These are phyloP conservation scores for Sesamia nonagrioides DNA, from an alignment of 1,140 invertebrate genomes.

Conservation along the genomic window DNA sequence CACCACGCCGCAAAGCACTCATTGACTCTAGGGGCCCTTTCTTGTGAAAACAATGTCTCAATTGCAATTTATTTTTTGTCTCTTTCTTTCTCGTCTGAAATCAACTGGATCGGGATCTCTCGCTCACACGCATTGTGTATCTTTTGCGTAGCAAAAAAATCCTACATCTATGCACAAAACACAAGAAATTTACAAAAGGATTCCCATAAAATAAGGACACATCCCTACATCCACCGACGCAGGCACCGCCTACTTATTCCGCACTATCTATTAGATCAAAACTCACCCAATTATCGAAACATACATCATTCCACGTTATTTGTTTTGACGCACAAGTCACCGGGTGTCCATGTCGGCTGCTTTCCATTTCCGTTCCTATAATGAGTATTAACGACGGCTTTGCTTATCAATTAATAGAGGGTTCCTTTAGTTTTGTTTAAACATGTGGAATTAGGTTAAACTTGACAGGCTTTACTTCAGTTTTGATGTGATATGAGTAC, in stretches of 20 bases:
- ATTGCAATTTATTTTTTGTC: no score
- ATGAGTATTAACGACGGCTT: slow-evolving; percentile 44
- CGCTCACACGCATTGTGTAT: no score
- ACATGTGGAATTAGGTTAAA: slow-evolving; percentile 20
- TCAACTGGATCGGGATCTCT: no score
- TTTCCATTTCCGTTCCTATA: slow-evolving; percentile 46
- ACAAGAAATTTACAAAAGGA: no score
- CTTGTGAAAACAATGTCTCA: no score
- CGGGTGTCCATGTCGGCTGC: slow-evolving; percentile 25
- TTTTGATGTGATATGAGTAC: neutral
- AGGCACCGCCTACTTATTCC: slow-evolving; percentile 21
- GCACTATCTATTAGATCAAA: slow-evolving; percentile 65
- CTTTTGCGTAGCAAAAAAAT: no score
- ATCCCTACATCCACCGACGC: neutral
- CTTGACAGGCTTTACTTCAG: slow-evolving; percentile 9
- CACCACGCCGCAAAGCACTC: no score
- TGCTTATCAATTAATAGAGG: slow-evolving; percentile 43
- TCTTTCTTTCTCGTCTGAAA: no score
- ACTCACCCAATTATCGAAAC: slow-evolving; percentile 72
- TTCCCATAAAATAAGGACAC: neutral
- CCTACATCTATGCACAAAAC: no score
- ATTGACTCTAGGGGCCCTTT: no score
- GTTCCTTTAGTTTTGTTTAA: slow-evolving; percentile 7
- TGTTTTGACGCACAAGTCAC: slow-evolving; percentile 74
- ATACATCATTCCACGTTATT: slow-evolving; percentile 76